Percentiles rank a stretch among this genome's conserved stretches.
phyloP scores from a whole-genome alignment of 2,113 vertebrate genomes.

The Scophthalmus maximus region DNA sequence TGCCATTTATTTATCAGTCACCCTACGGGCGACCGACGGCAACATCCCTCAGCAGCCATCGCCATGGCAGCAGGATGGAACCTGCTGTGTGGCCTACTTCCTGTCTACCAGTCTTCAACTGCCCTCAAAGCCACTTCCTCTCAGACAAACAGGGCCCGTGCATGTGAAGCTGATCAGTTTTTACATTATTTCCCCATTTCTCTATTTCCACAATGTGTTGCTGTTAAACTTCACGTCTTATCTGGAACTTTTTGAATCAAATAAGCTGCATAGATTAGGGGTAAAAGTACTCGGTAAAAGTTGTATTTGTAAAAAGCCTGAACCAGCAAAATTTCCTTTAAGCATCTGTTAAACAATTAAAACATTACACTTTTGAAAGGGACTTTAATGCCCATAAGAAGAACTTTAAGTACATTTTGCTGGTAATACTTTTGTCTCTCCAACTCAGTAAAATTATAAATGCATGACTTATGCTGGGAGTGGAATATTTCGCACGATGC shows the following conservation, averaged over 20 bases:
- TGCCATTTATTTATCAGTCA: slow-evolving; percentile 36
- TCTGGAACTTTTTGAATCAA: not conserved
- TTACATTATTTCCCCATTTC: slow-evolving; percentile 58
- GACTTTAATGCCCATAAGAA: too few relatives aligned
- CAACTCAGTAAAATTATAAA: too few relatives aligned
- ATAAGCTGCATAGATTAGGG: not conserved
- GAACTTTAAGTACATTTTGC: too few relatives aligned
- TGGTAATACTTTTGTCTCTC: too few relatives aligned
- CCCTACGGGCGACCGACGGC: slow-evolving; percentile 39
- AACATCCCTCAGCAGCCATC: slow-evolving; percentile 60
- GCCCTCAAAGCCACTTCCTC: slow-evolving; percentile 84
- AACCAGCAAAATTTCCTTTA: too few relatives aligned
- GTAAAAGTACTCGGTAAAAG: not conserved
- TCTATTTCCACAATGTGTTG: slow-evolving; percentile 38
- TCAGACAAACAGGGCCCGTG: slow-evolving; percentile 59
- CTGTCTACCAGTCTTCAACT: slow-evolving; percentile 79
- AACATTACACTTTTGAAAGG: too few relatives aligned
- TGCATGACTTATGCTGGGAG: too few relatives aligned
- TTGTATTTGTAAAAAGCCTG: too few relatives aligned
- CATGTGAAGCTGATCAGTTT: slow-evolving; percentile 36
- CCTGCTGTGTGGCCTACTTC: slow-evolving; percentile 78
- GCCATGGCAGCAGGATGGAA: slow-evolving; percentile 72
- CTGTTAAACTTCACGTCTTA: not conserved
- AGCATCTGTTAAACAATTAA: too few relatives aligned
- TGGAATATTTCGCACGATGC: too few relatives aligned